Percentiles rank a stretch among this genome's conserved stretches.
Conservation (phyloP, 1,140 invertebrate species). For the Drosophila bipectinata region DNA sequence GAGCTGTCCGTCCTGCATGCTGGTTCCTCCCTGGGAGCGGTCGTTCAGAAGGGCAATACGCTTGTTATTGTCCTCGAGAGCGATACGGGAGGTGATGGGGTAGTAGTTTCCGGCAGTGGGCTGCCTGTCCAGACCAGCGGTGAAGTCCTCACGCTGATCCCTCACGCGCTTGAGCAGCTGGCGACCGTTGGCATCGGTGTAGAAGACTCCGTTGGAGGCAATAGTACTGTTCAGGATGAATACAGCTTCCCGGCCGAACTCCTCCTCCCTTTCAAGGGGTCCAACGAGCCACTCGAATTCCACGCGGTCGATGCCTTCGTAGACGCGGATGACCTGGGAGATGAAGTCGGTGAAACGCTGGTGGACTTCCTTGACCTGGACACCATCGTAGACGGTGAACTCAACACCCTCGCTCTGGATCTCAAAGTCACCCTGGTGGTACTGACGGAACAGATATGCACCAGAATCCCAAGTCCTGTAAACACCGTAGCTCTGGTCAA, state of each 20-base stretch:
- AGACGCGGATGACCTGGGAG: slow-evolving; percentile 92
- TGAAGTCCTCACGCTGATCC: slow-evolving; percentile 91
- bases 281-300: slow-evolving; percentile 98
- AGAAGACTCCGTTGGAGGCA: slow-evolving; percentile 89
- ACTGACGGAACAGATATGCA: slow-evolving; percentile 94
- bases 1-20: slow-evolving; percentile 89
- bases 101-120: slow-evolving; percentile 95
- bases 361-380: slow-evolving; percentile 92
- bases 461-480: slow-evolving; percentile 91
- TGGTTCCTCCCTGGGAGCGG: slow-evolving; percentile 93
- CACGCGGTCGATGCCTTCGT: slow-evolving; percentile 87
- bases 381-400: slow-evolving; percentile 86
- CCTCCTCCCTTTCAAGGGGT: slow-evolving; percentile 92
- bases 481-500: slow-evolving; percentile 89
- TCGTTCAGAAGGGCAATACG: slow-evolving; percentile 91
- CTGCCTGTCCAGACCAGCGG: slow-evolving; percentile 87
- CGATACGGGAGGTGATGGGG: slow-evolving; percentile 94
- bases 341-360: slow-evolving; percentile 91
- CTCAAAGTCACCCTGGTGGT: slow-evolving; percentile 63
- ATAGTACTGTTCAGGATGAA: slow-evolving; percentile 89
- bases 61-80: slow-evolving; percentile 85
- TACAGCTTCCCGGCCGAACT: slow-evolving; percentile 93
- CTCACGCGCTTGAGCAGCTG: slow-evolving; percentile 91
- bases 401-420: slow-evolving; percentile 84
- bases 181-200: slow-evolving; percentile 97